phyloP scores from a whole-genome alignment of 2,113 vertebrate species.

The Nyctereutes procyonoides region DNA sequence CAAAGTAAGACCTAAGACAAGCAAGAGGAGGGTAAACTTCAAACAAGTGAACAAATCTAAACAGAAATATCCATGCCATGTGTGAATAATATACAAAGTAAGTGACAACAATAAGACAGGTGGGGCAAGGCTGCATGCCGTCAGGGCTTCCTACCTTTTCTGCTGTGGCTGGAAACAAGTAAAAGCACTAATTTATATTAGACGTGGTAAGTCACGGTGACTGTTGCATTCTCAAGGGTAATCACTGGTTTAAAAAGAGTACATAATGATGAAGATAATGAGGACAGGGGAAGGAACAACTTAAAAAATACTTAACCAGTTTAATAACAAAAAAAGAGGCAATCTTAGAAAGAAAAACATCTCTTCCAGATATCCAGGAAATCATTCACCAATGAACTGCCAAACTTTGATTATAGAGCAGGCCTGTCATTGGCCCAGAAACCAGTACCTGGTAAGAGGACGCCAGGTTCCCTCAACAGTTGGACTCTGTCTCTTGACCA shows the following conservation, averaged over 20 bases:
- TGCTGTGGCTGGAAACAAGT: not conserved
- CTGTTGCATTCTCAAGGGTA: not conserved
- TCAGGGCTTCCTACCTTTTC: not conserved
- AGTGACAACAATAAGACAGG: not conserved
- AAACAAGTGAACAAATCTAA: not conserved
- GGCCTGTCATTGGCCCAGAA: not conserved
- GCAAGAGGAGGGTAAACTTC: no score
- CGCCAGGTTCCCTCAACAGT: not conserved
- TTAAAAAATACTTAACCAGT: not conserved
- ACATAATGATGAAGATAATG: no score
- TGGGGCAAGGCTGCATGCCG: not conserved
- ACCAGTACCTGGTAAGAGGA: not conserved
- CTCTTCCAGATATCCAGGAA: not conserved
- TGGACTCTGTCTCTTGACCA: not conserved
- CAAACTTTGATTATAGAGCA: fast-evolving
- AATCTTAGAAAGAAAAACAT: not conserved
- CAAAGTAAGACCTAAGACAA: not conserved
- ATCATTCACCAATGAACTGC: not conserved
- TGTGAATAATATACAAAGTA: not conserved
- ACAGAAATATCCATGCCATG: not conserved
- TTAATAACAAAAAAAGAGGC: not conserved
- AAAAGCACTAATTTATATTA: not conserved
- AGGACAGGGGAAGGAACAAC: not conserved
- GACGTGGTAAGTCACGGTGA: not conserved
- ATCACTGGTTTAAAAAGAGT: not conserved